These are phyloP conservation scores for Agrilus planipennis DNA, from an alignment of 1,140 invertebrate species.

Conservation along the genomic window DNA sequence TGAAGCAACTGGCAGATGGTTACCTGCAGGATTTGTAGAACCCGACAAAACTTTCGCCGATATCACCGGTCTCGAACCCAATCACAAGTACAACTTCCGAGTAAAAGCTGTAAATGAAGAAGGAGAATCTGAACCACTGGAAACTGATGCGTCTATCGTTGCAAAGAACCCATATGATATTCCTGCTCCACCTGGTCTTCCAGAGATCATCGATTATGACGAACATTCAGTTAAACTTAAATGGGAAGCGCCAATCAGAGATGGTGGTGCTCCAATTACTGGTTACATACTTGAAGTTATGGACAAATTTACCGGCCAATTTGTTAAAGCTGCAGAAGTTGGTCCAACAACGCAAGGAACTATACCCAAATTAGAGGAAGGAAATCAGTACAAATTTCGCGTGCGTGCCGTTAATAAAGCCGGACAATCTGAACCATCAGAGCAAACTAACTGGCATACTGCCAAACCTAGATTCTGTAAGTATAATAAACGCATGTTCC, in stretches of 20 bases:
- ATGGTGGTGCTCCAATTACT: conserved; percentile 93
- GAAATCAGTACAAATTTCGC: conserved; percentile 91
- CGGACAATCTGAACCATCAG: conserved; percentile 87
- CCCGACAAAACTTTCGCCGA: conserved; percentile 76
- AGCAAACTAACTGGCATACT: conserved; percentile 88
- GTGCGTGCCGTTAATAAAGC: conserved; percentile 93
- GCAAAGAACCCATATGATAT: conserved; percentile 96
- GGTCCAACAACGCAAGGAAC: conserved; percentile 69
- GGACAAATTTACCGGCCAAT: conserved; percentile 55
- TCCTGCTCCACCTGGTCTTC: conserved; percentile 78
- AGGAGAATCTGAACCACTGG: conserved; percentile 86
- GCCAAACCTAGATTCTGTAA: conserved; percentile 85
- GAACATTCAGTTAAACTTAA: conserved; percentile 86
- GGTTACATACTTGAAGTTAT: conserved; percentile 88
- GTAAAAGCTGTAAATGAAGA: conserved; percentile 93
- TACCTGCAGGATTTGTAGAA: conserved; percentile 75
- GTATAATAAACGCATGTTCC: conserved; percentile 33
- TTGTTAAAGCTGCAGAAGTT: conserved; percentile 62
- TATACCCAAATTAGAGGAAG: conserved; percentile 82
- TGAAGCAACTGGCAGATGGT: conserved; percentile 72
- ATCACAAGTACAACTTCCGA: conserved; percentile 89
- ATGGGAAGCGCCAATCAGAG: conserved; percentile 90
- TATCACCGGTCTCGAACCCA: conserved; percentile 80
- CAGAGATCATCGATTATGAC: conserved; percentile 88
- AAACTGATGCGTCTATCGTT: conserved; percentile 70